A percentile compares a stretch with the other conserved stretches of the same genome.
These are phyloP conservation scores for Drosophila phalerata DNA, from an alignment of 2,888 invertebrate genomes.

Conservation along the genomic window DNA sequence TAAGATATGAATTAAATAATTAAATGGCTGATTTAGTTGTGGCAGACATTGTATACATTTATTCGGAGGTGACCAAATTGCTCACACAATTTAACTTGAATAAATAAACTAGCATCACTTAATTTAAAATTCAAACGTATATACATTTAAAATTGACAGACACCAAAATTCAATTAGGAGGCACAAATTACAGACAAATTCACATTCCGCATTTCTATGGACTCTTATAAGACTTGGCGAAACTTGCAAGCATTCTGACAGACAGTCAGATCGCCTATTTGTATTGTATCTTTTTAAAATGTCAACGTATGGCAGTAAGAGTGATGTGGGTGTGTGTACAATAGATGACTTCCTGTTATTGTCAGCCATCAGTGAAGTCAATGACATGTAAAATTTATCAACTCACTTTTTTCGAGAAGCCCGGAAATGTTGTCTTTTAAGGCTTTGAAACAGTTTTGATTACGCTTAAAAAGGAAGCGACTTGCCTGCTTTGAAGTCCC, in stretches of 20 bases:
- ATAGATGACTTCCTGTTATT: conserved; percentile 68
- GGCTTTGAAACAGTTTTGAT: conserved; percentile 25
- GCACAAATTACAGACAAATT: conserved; percentile 48
- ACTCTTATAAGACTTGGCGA: conserved; percentile 31
- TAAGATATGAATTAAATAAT: neutral
- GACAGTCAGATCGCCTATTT: conserved; percentile 19
- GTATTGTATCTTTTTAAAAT: conserved; percentile 2
- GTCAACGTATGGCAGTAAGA: conserved; percentile 17
- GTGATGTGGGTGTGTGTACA: conserved; percentile 44
- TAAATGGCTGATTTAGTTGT: neutral
- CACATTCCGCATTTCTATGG: conserved; percentile 17
- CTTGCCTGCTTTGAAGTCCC: conserved; percentile 11
- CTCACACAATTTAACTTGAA: conserved; percentile 42
- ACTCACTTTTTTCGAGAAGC: conserved; percentile 33
- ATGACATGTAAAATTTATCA: conserved; percentile 69
- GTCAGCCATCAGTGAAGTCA: conserved; percentile 45
- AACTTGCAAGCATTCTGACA: conserved; percentile 31
- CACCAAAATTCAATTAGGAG: conserved; percentile 57
- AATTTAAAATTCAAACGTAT: conserved; percentile 9
- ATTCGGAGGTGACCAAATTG: conserved; percentile 30
- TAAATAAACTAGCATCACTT: conserved; percentile 51
- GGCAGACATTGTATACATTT: neutral
- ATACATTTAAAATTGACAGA: neutral
- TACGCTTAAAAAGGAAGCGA: conserved; percentile 14
- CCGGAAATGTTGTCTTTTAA: conserved; percentile 9